Percentiles rank a stretch among this genome's conserved stretches.
Evolutionary conservation across 2,888 invertebrate species (phyloP).

Genomic region (Agrypnus murinus): DNA sequence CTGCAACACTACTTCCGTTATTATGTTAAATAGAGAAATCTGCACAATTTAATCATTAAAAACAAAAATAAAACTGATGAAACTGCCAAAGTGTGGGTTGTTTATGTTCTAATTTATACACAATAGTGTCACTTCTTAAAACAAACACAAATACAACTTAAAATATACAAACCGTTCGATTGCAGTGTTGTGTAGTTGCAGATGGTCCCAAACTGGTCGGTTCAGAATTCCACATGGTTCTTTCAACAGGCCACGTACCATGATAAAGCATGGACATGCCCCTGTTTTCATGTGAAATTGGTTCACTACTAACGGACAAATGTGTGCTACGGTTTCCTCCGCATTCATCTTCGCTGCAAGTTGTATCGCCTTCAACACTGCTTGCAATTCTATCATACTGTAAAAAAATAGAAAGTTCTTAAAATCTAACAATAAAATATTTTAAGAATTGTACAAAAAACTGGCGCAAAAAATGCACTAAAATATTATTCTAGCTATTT

Average conservation of each 20-base stretch:
- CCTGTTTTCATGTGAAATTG: slow-evolving; percentile 55
- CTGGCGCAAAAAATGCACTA: too few relatives aligned
- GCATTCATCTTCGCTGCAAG: slow-evolving; percentile 66
- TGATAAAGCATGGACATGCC: slow-evolving; percentile 73
- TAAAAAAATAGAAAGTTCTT: slow-evolving; percentile 23
- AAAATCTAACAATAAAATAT: too few relatives aligned
- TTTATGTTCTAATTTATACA: neutral
- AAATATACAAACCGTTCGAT: slow-evolving; percentile 48
- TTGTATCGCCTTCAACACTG: slow-evolving; percentile 45
- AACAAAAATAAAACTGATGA: slow-evolving; percentile 7
- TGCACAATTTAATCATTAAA: neutral
- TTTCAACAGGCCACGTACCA: slow-evolving; percentile 78
- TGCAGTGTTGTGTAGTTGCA: slow-evolving; percentile 43
- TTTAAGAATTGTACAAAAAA: too few relatives aligned
- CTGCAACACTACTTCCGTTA: slow-evolving; percentile 7
- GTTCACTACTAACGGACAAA: slow-evolving; percentile 69
- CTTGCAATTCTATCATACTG: slow-evolving; percentile 47
- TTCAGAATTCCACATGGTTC: slow-evolving; percentile 70
- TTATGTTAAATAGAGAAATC: slow-evolving; percentile 3
- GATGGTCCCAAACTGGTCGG: slow-evolving; percentile 60
- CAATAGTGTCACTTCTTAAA: neutral
- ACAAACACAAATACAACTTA: neutral
- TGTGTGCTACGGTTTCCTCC: slow-evolving; percentile 61
- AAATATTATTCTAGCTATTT: too few relatives aligned
- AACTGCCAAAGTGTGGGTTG: slow-evolving; percentile 5